These are phyloP conservation scores for Spondyliosoma cantharus DNA, from an alignment of 2,797 vertebrate species.

Conservation along the genomic window DNA sequence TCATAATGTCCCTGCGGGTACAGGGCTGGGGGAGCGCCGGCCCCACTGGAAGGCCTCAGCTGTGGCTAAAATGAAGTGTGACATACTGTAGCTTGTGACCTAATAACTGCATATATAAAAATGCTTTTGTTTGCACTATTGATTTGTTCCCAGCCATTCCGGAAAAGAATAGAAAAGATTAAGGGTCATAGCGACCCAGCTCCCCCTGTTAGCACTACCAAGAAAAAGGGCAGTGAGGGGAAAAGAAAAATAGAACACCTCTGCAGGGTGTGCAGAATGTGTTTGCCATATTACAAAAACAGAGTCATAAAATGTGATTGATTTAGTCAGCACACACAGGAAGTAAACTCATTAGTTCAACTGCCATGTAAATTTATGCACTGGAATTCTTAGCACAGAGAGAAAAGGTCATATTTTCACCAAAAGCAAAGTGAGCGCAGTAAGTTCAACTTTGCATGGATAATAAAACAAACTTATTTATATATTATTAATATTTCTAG, in stretches of 20 bases:
- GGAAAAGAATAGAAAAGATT: constrained; percentile 86
- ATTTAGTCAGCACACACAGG: constrained; percentile 38
- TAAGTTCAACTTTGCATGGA: not conserved
- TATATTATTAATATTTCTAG: not conserved
- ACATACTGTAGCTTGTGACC: constrained; percentile 99
- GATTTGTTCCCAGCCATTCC: constrained; percentile 88
- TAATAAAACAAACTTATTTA: not conserved
- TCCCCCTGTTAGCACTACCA: constrained; percentile 66
- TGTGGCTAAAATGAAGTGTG: constrained; percentile 96
- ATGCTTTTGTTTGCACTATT: constrained; percentile 91
- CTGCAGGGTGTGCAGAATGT: constrained; percentile 53
- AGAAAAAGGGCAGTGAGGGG: constrained; percentile 66
- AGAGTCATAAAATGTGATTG: constrained; percentile 49
- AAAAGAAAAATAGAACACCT: constrained; percentile 67
- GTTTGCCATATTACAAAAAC: constrained; percentile 55
- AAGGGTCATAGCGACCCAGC: constrained; percentile 61
- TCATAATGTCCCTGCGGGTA: constrained; percentile 90
- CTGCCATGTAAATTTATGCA: constrained; percentile 48
- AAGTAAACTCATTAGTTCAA: constrained; percentile 39
- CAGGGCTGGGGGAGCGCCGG: constrained; percentile 56
- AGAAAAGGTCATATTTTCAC: constrained; percentile 3
- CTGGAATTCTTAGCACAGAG: not conserved
- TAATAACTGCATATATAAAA: constrained; percentile 98
- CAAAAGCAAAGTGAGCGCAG: constrained; percentile 47
- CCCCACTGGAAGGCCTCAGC: constrained; percentile 87